Conservation (phyloP, 2,797 vertebrate genomes). For the Manis pentadactyla region DNA sequence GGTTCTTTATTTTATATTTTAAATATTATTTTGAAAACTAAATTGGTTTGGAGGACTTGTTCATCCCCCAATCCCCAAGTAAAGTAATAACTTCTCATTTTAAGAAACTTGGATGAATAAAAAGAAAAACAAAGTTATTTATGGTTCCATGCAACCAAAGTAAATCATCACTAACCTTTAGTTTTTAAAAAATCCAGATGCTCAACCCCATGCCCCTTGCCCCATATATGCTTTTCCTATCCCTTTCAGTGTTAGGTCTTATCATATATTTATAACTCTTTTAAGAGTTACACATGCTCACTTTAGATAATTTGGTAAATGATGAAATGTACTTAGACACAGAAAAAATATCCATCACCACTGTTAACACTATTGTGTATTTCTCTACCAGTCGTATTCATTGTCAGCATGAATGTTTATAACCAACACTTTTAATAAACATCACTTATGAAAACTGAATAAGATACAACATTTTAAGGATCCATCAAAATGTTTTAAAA, state of each 20-base stretch:
- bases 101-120: neutral
- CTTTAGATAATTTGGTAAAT: neutral
- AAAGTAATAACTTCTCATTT: neutral
- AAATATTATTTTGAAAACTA: conserved; percentile 40
- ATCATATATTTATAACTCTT: neutral
- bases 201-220: neutral
- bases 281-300: neutral
- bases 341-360: neutral
- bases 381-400: neutral
- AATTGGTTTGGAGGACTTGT: neutral
- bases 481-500: neutral
- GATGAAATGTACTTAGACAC: neutral
- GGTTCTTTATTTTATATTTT: conserved; percentile 17
- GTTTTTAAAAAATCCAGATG: neutral
- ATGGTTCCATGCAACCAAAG: neutral
- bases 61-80: neutral
- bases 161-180: neutral
- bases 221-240: neutral
- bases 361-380: neutral
- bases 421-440: neutral
- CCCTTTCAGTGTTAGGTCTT: neutral
- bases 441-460: neutral
- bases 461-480: neutral
- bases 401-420: neutral
- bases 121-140: neutral